Conservation (phyloP, 2,797 vertebrate species). For the Gymnoscopelus microlampas region DNA sequence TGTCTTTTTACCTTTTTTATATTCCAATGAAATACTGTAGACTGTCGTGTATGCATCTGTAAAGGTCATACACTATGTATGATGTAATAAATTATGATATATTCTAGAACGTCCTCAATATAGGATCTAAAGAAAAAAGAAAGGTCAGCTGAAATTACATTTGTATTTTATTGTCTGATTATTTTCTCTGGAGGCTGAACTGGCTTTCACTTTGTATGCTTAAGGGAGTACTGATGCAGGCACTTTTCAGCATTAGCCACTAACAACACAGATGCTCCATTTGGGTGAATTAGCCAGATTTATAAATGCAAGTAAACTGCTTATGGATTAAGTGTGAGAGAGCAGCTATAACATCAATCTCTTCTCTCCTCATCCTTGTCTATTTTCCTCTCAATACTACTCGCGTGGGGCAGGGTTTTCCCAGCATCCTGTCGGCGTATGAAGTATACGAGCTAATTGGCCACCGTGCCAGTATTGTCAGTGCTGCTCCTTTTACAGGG, state of each 20-base stretch:
- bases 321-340: conserved; percentile 57
- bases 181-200: conserved; percentile 31
- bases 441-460: too few species aligned
- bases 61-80: too few species aligned
- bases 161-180: conserved; percentile 18
- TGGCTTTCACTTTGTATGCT: conserved; percentile 22
- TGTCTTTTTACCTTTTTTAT: too few species aligned
- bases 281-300: conserved; percentile 54
- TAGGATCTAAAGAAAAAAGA: too few species aligned
- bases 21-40: too few species aligned
- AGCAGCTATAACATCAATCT: conserved; percentile 13
- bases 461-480: neutral
- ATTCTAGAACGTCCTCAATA: too few species aligned
- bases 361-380: conserved; percentile 7
- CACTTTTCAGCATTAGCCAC: conserved; percentile 40
- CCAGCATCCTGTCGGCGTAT: too few species aligned
- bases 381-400: conserved; percentile 5
- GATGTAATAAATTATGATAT: too few species aligned
- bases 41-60: too few species aligned
- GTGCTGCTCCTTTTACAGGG: neutral
- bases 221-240: conserved; percentile 5
- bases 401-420: too few species aligned
- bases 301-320: conserved; percentile 63
- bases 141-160: too few species aligned
- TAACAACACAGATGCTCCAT: conserved; percentile 56